Conservation (phyloP, 1,140 invertebrate species). For the Oncopeltus fasciatus region DNA sequence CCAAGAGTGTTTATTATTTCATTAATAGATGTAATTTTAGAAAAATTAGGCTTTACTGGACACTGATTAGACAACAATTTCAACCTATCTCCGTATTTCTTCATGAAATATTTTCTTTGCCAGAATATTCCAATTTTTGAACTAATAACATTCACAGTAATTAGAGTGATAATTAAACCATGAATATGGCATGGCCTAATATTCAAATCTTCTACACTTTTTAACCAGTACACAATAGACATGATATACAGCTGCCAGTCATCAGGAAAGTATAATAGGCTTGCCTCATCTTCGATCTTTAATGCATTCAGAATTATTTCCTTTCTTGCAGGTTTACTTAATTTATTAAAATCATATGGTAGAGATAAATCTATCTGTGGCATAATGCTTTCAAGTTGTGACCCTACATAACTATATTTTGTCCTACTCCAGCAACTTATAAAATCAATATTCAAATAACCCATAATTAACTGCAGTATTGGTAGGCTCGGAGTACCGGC, state of each 20-base stretch:
- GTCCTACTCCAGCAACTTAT: conserved; percentile 10
- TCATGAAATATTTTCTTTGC: conserved; percentile 18
- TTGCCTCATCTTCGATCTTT: conserved; percentile 8
- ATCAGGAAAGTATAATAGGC: conserved; percentile 34
- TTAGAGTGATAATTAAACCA: conserved; percentile 41
- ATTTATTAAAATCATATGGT: background rate
- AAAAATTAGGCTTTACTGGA: background rate
- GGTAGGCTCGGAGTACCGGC: conserved; percentile 43
- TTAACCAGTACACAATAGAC: conserved; percentile 49
- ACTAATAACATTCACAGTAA: conserved; percentile 46
- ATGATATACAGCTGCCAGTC: conserved; percentile 47
- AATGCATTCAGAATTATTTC: conserved; percentile 11
- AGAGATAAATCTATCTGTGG: background rate
- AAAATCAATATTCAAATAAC: conserved; percentile 34
- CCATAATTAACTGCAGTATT: conserved; percentile 49
- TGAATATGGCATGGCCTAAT: conserved; percentile 38
- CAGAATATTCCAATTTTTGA: conserved; percentile 29
- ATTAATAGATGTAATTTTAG: background rate
- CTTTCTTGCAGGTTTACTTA: background rate
- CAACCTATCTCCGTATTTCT: conserved; percentile 11
- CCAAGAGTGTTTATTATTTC: conserved; percentile 28
- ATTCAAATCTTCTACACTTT: conserved; percentile 31
- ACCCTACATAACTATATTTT: conserved; percentile 6
- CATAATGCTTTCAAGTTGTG: background rate
- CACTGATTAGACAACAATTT: background rate